phyloP scores from a whole-genome alignment of 2,113 vertebrate species.

The Scopus umbretta region DNA sequence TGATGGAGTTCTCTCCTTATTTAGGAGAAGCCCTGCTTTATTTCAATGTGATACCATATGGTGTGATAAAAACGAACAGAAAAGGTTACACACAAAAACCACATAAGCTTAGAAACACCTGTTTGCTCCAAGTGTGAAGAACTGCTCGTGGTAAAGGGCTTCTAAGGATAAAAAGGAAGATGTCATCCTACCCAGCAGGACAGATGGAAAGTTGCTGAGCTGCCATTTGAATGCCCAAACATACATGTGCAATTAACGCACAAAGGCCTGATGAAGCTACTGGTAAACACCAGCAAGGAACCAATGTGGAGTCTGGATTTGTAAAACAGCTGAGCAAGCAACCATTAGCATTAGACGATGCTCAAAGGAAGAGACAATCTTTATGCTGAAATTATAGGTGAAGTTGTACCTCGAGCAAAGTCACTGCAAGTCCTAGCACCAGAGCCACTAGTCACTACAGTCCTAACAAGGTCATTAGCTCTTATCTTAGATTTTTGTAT shows the following conservation, averaged over 20 bases:
- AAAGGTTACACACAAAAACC: conserved; percentile 40
- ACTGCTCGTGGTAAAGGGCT: conserved; percentile 17
- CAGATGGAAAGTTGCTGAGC: background rate
- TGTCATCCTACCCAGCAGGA: background rate
- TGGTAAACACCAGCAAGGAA: background rate
- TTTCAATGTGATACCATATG: conserved; percentile 43
- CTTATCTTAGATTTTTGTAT: background rate
- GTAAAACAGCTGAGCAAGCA: background rate
- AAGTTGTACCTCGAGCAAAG: background rate
- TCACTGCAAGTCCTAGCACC: background rate
- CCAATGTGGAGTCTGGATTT: background rate
- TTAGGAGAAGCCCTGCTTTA: conserved; percentile 32
- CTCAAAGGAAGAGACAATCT: background rate
- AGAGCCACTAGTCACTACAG: background rate
- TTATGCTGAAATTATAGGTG: background rate
- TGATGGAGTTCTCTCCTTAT: background rate
- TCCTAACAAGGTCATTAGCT: background rate
- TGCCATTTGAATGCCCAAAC: background rate
- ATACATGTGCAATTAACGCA: background rate
- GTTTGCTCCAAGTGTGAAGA: conserved; percentile 5
- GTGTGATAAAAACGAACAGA: conserved; percentile 36
- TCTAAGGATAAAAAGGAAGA: conserved; percentile 29
- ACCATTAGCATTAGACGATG: background rate
- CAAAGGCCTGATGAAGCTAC: background rate
- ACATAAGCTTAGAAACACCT: conserved; percentile 39